phyloP scores from a whole-genome alignment of 2,888 invertebrate genomes.

The Mechanitis messenoides region DNA sequence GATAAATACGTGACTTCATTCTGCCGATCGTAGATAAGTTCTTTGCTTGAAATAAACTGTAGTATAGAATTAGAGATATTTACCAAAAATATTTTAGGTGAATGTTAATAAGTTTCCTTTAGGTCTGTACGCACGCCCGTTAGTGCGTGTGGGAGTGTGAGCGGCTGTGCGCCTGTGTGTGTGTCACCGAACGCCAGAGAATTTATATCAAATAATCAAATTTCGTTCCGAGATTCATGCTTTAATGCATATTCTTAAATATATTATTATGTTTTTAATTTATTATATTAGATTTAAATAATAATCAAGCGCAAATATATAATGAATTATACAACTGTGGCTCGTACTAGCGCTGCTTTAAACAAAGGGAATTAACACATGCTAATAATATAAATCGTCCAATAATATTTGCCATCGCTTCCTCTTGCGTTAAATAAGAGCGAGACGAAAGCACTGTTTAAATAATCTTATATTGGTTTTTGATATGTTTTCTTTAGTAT shows the following conservation, averaged over 20 bases:
- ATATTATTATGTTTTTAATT: too few relatives aligned
- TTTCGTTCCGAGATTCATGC: slow-evolving; percentile 2
- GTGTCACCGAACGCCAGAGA: slow-evolving; percentile 5
- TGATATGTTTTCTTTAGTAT: slow-evolving; percentile 20
- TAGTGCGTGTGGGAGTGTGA: slow-evolving; percentile 36
- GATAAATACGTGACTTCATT: too few relatives aligned
- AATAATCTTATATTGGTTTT: slow-evolving; percentile 17
- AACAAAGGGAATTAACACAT: too few relatives aligned
- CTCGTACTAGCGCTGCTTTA: too few relatives aligned
- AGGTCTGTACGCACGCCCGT: slow-evolving; percentile 28
- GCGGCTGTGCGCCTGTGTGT: slow-evolving; percentile 25
- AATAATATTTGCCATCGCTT: too few relatives aligned
- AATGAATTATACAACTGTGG: too few relatives aligned
- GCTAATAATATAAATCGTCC: too few relatives aligned
- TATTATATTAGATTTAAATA: too few relatives aligned
- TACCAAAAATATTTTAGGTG: slow-evolving; percentile 5
- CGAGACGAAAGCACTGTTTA: slow-evolving; percentile 1
- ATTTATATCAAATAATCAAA: neutral
- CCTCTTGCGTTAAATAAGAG: neutral
- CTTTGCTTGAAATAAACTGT: neutral
- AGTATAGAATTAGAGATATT: slow-evolving; percentile 1
- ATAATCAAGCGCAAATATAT: too few relatives aligned
- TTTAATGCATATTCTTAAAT: neutral
- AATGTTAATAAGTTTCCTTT: slow-evolving; percentile 1
- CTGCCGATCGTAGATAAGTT: neutral